These are phyloP conservation scores for Labeo rohita DNA, from an alignment of 2,113 vertebrate genomes.

Conservation along the genomic window DNA sequence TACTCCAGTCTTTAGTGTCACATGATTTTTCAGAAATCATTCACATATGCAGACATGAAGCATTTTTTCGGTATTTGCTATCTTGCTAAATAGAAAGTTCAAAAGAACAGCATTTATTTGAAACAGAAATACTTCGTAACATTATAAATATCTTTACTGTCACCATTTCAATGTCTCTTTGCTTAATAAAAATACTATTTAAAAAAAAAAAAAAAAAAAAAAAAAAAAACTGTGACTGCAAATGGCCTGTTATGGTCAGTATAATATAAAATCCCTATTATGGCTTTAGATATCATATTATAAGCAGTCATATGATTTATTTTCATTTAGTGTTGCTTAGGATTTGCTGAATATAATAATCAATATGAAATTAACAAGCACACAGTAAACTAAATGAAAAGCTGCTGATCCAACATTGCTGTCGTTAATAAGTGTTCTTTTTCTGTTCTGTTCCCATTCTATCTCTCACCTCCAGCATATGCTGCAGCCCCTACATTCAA, in stretches of 20 bases:
- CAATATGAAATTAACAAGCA: not conserved
- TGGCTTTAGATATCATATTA: no score
- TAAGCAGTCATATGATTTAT: not conserved
- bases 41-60: not conserved
- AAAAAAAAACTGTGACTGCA: no score
- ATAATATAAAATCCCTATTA: not conserved
- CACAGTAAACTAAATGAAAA: not conserved
- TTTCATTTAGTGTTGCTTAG: not conserved
- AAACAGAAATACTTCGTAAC: not conserved
- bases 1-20: not conserved
- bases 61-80: not conserved
- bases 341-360: not conserved
- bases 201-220: no score
- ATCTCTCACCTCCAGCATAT: slow-evolving; percentile 5
- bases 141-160: not conserved
- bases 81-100: not conserved
- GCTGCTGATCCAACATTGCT: not conserved
- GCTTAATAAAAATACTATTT: not conserved
- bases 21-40: not conserved
- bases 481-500: slow-evolving; percentile 22
- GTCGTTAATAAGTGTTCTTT: not conserved
- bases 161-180: not conserved
- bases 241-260: not conserved
- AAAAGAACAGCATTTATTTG: not conserved
- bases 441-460: not conserved